Evolutionary conservation across 2,888 invertebrate genomes (phyloP).

Genomic region (Pachycephus smyrnensis): DNA sequence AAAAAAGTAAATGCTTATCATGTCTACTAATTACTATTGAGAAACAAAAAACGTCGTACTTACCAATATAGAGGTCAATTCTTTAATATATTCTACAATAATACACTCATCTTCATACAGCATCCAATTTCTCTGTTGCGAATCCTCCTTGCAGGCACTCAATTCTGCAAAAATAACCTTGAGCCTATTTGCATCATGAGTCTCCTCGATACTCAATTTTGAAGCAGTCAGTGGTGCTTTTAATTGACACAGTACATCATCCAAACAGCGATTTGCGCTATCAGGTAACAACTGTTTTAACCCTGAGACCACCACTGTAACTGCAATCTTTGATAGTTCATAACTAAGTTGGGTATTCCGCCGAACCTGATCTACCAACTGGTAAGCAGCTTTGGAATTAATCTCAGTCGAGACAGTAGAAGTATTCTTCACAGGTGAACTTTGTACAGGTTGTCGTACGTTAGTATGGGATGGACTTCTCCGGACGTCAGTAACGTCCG

Average conservation of each 20-base stretch:
- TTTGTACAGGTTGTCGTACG: constrained; percentile 41
- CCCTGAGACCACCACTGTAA: constrained; percentile 79
- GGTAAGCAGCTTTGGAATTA: constrained; percentile 74
- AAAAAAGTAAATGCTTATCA: not conserved
- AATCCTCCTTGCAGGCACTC: constrained; percentile 92
- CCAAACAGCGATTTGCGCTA: constrained; percentile 72
- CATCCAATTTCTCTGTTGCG: constrained; percentile 96
- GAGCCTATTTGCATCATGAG: constrained; percentile 86
- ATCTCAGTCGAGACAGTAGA: constrained; percentile 53
- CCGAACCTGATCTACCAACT: constrained; percentile 83
- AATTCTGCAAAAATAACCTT: constrained; percentile 86
- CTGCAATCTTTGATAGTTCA: constrained; percentile 86
- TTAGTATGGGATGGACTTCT: constrained; percentile 51
- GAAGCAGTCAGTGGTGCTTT: constrained; percentile 73
- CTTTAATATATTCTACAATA: constrained; percentile 86
- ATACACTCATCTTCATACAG: constrained; percentile 92
- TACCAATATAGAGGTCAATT: constrained; percentile 86
- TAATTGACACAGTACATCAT: constrained; percentile 70
- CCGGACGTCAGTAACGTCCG: constrained; percentile 30
- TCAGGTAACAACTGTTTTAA: constrained; percentile 72
- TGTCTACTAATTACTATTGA: not conserved
- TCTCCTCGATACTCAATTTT: constrained; percentile 80
- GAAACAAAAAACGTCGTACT: constrained; percentile 7
- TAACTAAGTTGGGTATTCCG: constrained; percentile 88
- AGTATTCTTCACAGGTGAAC: constrained; percentile 54